phyloP scores from a whole-genome alignment of 2,113 vertebrate genomes.

The Ciconia stormi region DNA sequence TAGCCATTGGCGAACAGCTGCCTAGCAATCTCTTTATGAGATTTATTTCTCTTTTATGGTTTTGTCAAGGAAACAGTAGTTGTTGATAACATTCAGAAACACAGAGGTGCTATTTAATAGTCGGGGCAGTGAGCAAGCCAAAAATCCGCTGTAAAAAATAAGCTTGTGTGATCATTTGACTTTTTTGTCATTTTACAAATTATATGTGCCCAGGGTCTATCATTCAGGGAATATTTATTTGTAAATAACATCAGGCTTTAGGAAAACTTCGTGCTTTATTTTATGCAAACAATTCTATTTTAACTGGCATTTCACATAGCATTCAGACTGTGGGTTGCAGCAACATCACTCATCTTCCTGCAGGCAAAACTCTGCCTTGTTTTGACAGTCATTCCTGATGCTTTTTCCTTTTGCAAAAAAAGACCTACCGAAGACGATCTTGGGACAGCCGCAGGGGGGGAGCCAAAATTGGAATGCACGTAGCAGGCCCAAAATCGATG shows the following conservation, averaged over 20 bases:
- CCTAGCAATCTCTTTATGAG: constrained; percentile 48
- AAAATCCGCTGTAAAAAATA: background rate
- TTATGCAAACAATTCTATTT: constrained; percentile 30
- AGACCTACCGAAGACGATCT: background rate
- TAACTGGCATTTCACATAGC: constrained; percentile 18
- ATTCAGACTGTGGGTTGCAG: background rate
- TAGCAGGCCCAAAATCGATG: background rate
- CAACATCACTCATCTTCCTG: constrained; percentile 46
- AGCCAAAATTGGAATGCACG: background rate
- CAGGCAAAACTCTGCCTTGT: constrained; percentile 44
- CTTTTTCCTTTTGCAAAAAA: background rate
- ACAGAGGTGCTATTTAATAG: constrained; percentile 12
- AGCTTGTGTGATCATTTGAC: background rate
- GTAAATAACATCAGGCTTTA: background rate
- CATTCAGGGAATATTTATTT: background rate
- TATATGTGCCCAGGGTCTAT: background rate
- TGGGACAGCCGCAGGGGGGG: background rate
- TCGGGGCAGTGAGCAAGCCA: background rate
- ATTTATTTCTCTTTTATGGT: constrained; percentile 40
- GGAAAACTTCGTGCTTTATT: constrained; percentile 20
- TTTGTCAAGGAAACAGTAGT: constrained; percentile 40
- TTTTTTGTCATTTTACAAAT: background rate
- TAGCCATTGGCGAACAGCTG: constrained; percentile 51
- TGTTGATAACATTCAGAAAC: constrained; percentile 28
- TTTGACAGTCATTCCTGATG: constrained; percentile 41